Evolutionary conservation across 2,113 vertebrate genomes (phyloP), one percentile per base, ranked within the genome.

Genomic region (Ahaetulla prasina): DNA sequence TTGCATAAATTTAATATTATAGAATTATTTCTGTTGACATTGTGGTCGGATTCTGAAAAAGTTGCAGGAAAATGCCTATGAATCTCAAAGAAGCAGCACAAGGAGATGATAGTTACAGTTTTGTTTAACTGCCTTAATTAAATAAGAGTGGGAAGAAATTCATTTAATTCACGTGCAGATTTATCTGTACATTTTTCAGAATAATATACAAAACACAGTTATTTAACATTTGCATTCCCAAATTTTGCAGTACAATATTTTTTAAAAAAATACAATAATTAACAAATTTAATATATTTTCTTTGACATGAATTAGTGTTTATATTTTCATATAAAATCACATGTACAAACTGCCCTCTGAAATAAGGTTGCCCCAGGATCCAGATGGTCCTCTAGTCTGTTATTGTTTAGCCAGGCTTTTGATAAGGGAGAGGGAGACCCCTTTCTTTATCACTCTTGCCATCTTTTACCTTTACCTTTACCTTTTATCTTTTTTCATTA

Each of bases 21-120:
- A 95, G 92, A 95, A 95, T 94, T 95, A 93, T 96, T 97, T 97
- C 96, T 94, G 89, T 90, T 95, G 96, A 96, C 95, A 97, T 97
- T 97, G 95, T 93, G 97, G 96, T 96, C 94, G 39, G 49, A 2
- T 84, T 97, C 94, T 95, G 97, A 94, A 95, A 80, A 96, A 93
- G 94, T 94, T 93, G 93, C 94, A 93, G 92, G 96, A 96, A 92
- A 93, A 88, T 20, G 30, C 68, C 16, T 74, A 20, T 8, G n/a
- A 18, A 14, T 74, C 68, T 74, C 68, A 35, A 35, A 8, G n/a
- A 74, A 74, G n/a, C 16, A 35, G 6, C 14, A 74, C 68, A 74
- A 35, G 30, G 12, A 74, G 16, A 35, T 74, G 16, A 74, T 74
- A 20, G n/a, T 18, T 39, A 35, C 16, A 35, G 16, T 74, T 74